Percentiles rank a stretch among this genome's conserved stretches.
Evolutionary conservation across 2,113 vertebrate species (phyloP).

Genomic region (Elaphurus davidianus): DNA sequence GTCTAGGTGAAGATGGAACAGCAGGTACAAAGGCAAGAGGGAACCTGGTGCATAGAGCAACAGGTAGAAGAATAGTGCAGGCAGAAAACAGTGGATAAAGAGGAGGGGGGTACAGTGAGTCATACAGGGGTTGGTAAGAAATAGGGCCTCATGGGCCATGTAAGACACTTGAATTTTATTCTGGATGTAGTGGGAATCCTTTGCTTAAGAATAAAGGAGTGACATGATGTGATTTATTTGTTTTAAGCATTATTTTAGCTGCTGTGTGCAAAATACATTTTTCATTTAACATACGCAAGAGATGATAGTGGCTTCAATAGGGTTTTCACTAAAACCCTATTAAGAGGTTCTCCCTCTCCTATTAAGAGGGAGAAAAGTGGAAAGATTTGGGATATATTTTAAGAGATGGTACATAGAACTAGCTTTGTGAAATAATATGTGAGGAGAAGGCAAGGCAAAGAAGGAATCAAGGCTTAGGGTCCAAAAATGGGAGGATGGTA

Average conservation of each 20-base stretch:
- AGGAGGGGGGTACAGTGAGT: not conserved
- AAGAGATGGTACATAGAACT: not conserved
- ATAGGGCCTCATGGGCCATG: not conserved
- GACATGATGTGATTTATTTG: not conserved
- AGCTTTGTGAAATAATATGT: not conserved
- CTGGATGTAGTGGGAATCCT: not conserved
- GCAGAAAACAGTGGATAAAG: not conserved
- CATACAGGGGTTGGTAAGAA: too few species aligned
- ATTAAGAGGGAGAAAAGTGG: not conserved
- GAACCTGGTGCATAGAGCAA: not conserved
- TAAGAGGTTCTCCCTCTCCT: too few species aligned
- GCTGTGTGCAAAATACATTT: not conserved
- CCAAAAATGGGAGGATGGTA: not conserved
- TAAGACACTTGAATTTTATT: not conserved
- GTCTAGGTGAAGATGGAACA: not conserved
- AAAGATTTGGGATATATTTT: not conserved
- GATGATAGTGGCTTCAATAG: not conserved
- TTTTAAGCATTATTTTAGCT: not conserved
- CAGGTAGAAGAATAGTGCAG: not conserved
- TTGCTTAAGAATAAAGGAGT: not conserved
- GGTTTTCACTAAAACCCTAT: not conserved
- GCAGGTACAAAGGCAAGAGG: not conserved
- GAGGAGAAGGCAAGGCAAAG: not conserved
- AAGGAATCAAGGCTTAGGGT: not conserved
- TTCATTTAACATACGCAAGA: not conserved